These are phyloP conservation scores for Caenorhabditis macrosperma DNA, from an alignment of 2,888 invertebrate species.

Conservation along the genomic window DNA sequence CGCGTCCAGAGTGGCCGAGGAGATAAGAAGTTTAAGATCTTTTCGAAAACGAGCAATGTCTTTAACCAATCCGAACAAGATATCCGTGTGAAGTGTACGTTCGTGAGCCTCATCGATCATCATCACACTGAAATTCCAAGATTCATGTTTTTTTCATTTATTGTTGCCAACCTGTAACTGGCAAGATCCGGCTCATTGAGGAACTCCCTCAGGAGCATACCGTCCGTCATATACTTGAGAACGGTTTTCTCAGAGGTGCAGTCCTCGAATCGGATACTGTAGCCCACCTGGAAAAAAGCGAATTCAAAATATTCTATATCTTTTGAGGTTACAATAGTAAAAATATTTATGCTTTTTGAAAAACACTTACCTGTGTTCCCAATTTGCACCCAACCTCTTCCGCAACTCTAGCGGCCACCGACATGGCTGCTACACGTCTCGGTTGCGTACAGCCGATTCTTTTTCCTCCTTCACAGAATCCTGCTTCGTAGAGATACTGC, in stretches of 20 bases:
- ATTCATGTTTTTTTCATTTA: too few relatives aligned
- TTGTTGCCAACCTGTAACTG: conserved; percentile 87
- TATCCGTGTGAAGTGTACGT: conserved; percentile 96
- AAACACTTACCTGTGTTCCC: conserved; percentile 84
- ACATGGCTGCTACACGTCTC: conserved; percentile 98
- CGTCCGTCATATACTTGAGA: conserved; percentile 99
- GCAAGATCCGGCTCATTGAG: conserved; percentile 95
- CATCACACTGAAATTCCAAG: conserved; percentile 90
- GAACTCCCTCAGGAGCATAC: conserved; percentile 96
- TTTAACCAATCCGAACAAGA: conserved; percentile 94
- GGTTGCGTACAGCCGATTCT: conserved; percentile 98
- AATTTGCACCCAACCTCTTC: conserved; percentile 97
- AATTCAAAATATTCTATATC: neutral
- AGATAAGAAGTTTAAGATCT: conserved; percentile 95
- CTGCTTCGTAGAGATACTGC: conserved; percentile 83
- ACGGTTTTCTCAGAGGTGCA: conserved; percentile 97
- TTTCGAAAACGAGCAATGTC: conserved; percentile 76
- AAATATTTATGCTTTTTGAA: too few relatives aligned
- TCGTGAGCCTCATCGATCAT: conserved; percentile 99
- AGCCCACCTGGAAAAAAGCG: conserved; percentile 84
- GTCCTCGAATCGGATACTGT: conserved; percentile 96
- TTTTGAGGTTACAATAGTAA: too few relatives aligned
- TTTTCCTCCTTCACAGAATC: conserved; percentile 85
- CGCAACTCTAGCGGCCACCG: conserved; percentile 97
- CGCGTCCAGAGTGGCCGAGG: conserved; percentile 97